Evolutionary conservation across 2,797 vertebrate species (phyloP), one percentile per base, ranked within the genome.

Genomic region (Phalloptychus januarius): DNA sequence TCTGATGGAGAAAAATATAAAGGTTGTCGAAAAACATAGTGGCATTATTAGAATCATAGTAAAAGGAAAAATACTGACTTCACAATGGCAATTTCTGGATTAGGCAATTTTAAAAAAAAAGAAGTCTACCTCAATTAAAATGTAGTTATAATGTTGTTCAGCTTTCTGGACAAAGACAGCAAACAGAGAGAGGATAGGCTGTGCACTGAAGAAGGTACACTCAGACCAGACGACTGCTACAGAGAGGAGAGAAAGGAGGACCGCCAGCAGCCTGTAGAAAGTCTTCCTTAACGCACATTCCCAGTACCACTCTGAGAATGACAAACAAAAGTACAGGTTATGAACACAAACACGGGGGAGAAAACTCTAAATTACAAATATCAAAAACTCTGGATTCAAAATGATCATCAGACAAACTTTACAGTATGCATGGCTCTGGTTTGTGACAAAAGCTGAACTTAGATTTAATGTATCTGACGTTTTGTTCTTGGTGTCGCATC

Each of bases 191-290:
- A 99, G 93, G 87, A 98, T 96, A 0, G 97, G 98, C 0, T 82
- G 92, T 15, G 96, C 96, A 93, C 97, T 99, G 94, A 99, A 99
- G 95, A 99, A 99, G 0, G 98, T 98, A 92, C 98, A 98, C 84
- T 99, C 98, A 0, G 98, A 99, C 98, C 98, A 99, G 48, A 99
- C 97, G 18, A 99, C 97, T 11, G 96, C 94, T 82, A 96, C 94
- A 0, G 98, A 98, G 84, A 99, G 96, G 0, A 94, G 80, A 28
- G 96, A 95, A 86, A 99, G 93, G 48, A 96, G 79, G 89, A 97
- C 83, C 0, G 97, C 97, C 89, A 98, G 94, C 75, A 96, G 89
- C 74, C 96, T 96, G 85, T 95, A 96, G 93, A 96, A 97, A 93
- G 95, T 95, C 0, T 95, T 96, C 42, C 95, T 94, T 52, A 97